These are phyloP conservation scores for Nemoura dubitans DNA, from an alignment of 2,888 invertebrate genomes.

Conservation along the genomic window DNA sequence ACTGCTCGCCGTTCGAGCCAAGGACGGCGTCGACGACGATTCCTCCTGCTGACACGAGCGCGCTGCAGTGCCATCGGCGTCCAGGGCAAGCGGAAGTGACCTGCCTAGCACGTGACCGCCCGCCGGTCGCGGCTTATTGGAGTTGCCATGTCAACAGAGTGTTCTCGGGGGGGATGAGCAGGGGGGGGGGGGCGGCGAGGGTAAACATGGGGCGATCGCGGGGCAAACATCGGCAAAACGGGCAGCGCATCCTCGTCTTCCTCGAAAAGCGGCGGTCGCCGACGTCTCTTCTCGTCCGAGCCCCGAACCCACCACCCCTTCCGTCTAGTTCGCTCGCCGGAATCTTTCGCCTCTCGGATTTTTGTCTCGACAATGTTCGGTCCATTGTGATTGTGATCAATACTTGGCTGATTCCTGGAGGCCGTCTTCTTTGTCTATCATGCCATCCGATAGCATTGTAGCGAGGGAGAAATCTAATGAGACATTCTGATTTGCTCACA, in stretches of 20 bases:
- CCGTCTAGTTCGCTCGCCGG: conserved; percentile 33
- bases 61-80: not conserved
- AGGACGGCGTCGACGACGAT: no score
- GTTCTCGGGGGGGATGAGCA: not conserved
- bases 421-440: not conserved
- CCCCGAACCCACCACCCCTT: conserved; percentile 39
- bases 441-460: not conserved
- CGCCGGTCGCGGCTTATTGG: not conserved
- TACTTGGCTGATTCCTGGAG: not conserved
- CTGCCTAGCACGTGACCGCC: not conserved
- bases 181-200: not conserved
- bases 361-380: conserved; percentile 20
- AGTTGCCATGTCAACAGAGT: conserved; percentile 36
- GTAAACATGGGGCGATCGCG: not conserved
- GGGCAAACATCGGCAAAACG: not conserved
- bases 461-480: not conserved
- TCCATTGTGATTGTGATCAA: not conserved
- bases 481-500: not conserved
- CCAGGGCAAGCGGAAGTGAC: not conserved
- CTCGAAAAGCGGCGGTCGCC: not conserved
- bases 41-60: no score
- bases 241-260: not conserved
- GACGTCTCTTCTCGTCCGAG: conserved; percentile 24
- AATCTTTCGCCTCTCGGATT: not conserved
- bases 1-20: no score